Percentiles rank a stretch among this genome's conserved stretches.
These are phyloP conservation scores for Adela reaumurella DNA, from an alignment of 2,888 invertebrate species.

Conservation along the genomic window DNA sequence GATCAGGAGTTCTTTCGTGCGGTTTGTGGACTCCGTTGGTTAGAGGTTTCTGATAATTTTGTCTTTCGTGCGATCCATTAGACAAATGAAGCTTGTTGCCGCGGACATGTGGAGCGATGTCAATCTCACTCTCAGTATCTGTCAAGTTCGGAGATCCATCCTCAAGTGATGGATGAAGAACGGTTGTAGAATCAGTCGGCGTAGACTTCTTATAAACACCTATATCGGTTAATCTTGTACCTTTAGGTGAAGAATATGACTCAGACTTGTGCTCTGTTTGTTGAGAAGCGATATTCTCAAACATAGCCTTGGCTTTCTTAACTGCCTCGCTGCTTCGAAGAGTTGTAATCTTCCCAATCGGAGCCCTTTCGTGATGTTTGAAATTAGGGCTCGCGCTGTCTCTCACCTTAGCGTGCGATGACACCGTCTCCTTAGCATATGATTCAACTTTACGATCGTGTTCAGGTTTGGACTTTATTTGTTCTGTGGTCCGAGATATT, in stretches of 20 bases:
- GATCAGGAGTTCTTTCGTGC: constrained; percentile 16
- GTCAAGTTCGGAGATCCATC: constrained; percentile 20
- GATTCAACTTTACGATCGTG: constrained; percentile 17
- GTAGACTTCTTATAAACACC: constrained; percentile 35
- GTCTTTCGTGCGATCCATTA: constrained; percentile 17
- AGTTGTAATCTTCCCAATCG: constrained; percentile 35
- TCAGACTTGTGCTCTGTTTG: constrained; percentile 26
- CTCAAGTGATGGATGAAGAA: constrained; percentile 22
- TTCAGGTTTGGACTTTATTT: constrained; percentile 28
- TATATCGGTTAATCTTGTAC: constrained; percentile 47
- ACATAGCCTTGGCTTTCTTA: constrained; percentile 65
- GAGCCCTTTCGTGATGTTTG: constrained; percentile 22
- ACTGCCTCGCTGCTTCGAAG: constrained; percentile 62
- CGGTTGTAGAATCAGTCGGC: constrained; percentile 21
- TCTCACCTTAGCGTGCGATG: constrained; percentile 24
- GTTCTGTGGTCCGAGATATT: constrained; percentile 29
- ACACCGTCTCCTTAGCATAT: constrained; percentile 23
- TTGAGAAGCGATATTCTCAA: constrained; percentile 60
- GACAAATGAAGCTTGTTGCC: constrained; percentile 16
- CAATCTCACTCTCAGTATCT: constrained; percentile 23
- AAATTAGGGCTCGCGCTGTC: constrained; percentile 20
- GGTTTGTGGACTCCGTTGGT: constrained; percentile 11
- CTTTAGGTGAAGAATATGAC: constrained; percentile 17
- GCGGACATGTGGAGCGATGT: constrained; percentile 12
- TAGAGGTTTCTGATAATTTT: constrained; percentile 18